Evolutionary conservation across 1,140 invertebrate species (phyloP).

Genomic region (Cydia strobilella): DNA sequence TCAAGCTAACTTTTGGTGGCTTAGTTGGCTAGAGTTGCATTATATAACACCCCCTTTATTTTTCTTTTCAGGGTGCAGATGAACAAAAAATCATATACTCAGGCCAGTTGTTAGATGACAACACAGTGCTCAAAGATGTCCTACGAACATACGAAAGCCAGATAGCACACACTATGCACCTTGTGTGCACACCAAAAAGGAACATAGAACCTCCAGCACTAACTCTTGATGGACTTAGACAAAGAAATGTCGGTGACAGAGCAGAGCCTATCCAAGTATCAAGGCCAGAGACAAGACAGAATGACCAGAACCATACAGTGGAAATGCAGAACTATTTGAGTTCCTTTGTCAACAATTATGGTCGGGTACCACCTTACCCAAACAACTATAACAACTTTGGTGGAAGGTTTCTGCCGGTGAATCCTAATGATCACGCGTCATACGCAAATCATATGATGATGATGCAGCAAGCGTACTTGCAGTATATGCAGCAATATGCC

Average conservation of each 20-base stretch:
- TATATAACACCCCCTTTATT: slow-evolving; percentile 9
- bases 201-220: slow-evolving; percentile 52
- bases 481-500: slow-evolving; percentile 92
- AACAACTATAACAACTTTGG: slow-evolving; percentile 61
- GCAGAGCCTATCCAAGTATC: slow-evolving; percentile 38
- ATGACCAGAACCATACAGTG: slow-evolving; percentile 72
- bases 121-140: slow-evolving; percentile 88
- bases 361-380: slow-evolving; percentile 67
- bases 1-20: too few relatives aligned
- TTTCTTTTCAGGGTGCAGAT: slow-evolving; percentile 82
- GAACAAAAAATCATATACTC: slow-evolving; percentile 95
- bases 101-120: slow-evolving; percentile 91
- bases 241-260: slow-evolving; percentile 54
- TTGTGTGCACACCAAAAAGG: slow-evolving; percentile 85
- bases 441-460: slow-evolving; percentile 80
- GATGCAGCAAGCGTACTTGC: slow-evolving; percentile 92
- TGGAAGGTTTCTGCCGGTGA: slow-evolving; percentile 59
- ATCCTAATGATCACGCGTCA: slow-evolving; percentile 53
- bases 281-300: slow-evolving; percentile 67
- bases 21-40: neutral
- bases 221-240: slow-evolving; percentile 58
- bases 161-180: slow-evolving; percentile 88
- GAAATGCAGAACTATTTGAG: slow-evolving; percentile 74
- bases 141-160: slow-evolving; percentile 87
- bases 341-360: slow-evolving; percentile 69